Percentiles rank a stretch among this genome's conserved stretches.
Evolutionary conservation across 1,140 invertebrate genomes (phyloP).

Genomic region (Psix sp.): DNA sequence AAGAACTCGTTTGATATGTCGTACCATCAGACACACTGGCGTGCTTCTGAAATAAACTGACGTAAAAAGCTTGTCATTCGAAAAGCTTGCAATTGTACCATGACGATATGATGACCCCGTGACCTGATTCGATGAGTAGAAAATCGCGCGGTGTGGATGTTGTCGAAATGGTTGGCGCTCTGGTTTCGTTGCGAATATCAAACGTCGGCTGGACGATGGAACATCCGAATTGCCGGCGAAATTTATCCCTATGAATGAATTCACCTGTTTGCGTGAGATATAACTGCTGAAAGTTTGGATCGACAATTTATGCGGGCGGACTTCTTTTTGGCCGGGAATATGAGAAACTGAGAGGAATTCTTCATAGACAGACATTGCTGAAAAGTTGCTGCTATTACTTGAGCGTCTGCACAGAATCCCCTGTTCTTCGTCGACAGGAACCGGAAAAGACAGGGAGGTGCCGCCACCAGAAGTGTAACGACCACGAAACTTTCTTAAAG

Average conservation of each 20-base stretch:
- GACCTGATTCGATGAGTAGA: conserved; percentile 9
- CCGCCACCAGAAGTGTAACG: conserved; percentile 53
- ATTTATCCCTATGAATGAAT: too few species aligned
- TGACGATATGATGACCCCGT: conserved; percentile 10
- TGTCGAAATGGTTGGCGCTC: too few species aligned
- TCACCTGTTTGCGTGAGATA: too few species aligned
- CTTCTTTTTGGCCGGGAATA: conserved; percentile 18
- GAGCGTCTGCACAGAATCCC: too few species aligned
- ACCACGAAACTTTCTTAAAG: conserved; percentile 55
- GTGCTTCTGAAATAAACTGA: neutral
- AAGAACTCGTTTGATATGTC: conserved; percentile 11
- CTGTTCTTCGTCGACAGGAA: conserved; percentile 47
- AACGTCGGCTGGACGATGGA: too few species aligned
- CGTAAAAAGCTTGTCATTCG: conserved; percentile 13
- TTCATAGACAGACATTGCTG: conserved; percentile 64
- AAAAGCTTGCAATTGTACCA: conserved; percentile 3
- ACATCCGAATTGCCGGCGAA: too few species aligned
- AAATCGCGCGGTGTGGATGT: too few species aligned
- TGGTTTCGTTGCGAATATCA: too few species aligned
- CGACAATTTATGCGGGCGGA: neutral
- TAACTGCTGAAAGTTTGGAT: too few species aligned
- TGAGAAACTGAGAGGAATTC: conserved; percentile 9
- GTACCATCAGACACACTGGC: neutral
- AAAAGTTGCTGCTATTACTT: conserved; percentile 66
- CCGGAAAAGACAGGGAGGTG: conserved; percentile 50